These are phyloP conservation scores for Pteronotus mesoamericanus DNA, from an alignment of 2,797 vertebrate genomes.

Conservation along the genomic window DNA sequence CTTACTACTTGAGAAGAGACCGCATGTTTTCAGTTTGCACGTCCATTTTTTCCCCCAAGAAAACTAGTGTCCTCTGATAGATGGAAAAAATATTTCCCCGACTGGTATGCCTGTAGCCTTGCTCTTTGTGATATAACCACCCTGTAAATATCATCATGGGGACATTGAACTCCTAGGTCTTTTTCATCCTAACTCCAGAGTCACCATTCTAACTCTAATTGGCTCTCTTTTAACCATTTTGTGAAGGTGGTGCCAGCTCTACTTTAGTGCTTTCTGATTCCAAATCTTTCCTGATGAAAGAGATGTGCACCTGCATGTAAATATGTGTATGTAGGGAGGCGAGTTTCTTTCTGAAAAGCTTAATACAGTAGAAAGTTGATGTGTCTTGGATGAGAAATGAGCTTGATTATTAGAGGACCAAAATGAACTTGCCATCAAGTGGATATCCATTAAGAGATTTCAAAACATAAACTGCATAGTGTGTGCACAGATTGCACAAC, in stretches of 20 bases:
- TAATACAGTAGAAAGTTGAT: neutral
- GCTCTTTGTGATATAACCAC: neutral
- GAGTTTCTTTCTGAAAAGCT: slow-evolving; percentile 22
- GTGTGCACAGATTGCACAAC: neutral
- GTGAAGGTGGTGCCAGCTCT: neutral
- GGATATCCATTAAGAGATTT: neutral
- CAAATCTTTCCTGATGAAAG: neutral
- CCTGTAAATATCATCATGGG: neutral
- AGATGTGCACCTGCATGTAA: neutral
- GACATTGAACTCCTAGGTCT: neutral
- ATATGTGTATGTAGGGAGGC: neutral
- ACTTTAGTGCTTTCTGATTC: neutral
- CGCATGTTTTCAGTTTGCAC: neutral
- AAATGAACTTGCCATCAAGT: neutral
- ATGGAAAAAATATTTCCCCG: neutral
- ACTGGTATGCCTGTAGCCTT: neutral
- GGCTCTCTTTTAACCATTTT: neutral
- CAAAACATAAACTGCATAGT: neutral
- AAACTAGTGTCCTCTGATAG: neutral
- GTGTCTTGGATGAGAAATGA: neutral
- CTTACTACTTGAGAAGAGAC: neutral
- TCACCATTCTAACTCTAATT: neutral
- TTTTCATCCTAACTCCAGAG: neutral
- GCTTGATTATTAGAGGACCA: neutral
- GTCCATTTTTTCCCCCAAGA: neutral